These are phyloP conservation scores for Drosophila yakuba DNA, from an alignment of 1,140 invertebrate genomes.

Conservation along the genomic window DNA sequence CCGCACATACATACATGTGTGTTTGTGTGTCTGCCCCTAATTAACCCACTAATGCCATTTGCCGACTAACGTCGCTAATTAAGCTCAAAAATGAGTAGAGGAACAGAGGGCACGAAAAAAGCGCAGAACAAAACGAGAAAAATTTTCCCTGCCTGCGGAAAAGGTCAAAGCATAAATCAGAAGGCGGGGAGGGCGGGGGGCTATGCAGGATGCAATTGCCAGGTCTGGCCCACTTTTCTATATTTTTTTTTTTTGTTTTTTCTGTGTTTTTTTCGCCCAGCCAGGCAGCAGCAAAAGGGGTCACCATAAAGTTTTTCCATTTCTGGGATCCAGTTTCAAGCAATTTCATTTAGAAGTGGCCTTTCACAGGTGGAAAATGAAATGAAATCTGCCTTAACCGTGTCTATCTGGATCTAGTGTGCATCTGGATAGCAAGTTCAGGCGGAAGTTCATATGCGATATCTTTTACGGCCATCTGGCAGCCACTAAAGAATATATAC, in stretches of 20 bases:
- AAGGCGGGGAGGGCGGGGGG: background rate
- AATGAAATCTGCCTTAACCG: slow-evolving; percentile 43
- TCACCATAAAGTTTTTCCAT: slow-evolving; percentile 56
- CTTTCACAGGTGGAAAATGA: slow-evolving; percentile 45
- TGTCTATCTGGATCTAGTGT: slow-evolving; percentile 1
- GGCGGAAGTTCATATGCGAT: slow-evolving; percentile 23
- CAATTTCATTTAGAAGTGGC: slow-evolving; percentile 55
- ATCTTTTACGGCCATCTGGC: slow-evolving; percentile 13
- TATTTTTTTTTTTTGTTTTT: background rate
- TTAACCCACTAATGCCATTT: slow-evolving; percentile 79
- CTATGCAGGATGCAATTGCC: slow-evolving; percentile 62
- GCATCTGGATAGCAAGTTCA: slow-evolving; percentile 34
- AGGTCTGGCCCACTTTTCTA: slow-evolving; percentile 61
- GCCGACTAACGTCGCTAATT: slow-evolving; percentile 70
- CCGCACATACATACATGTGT: slow-evolving; percentile 9
- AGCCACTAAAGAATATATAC: background rate
- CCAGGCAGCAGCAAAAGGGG: slow-evolving; percentile 29
- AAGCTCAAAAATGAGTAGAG: slow-evolving; percentile 64
- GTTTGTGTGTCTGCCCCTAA: slow-evolving; percentile 52
- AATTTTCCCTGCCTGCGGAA: slow-evolving; percentile 69
- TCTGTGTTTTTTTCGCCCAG: background rate
- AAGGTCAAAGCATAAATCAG: slow-evolving; percentile 82
- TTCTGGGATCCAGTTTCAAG: slow-evolving; percentile 45
- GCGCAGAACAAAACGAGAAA: slow-evolving; percentile 37
- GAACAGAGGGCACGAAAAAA: slow-evolving; percentile 9